Base-by-base conservation (phyloP, 2,113 vertebrate species). In the Rhinichthys klamathensis region DNA sequence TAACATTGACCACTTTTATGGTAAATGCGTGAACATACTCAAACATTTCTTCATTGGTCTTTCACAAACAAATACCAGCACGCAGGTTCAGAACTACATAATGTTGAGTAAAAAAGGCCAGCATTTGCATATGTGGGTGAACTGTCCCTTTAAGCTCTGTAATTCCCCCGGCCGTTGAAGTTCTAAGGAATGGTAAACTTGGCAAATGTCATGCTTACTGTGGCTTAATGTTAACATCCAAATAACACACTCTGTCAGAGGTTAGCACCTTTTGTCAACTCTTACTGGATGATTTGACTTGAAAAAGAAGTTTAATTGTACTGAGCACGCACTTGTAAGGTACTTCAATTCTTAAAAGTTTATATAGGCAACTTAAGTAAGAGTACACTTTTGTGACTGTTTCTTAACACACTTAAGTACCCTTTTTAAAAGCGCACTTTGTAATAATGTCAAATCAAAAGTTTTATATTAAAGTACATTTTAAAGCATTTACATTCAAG, bases 221-320 rank as follows among this genome's bases (percentile, higher is more conserved):
- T 67, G 61, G 46, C 41, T 10, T 30, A 15, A 80, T 44, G 6
- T 16, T 51, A 10, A 51, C 16, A 67, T 13, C 38, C 21, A 81
- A 8, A 72, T 54, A 82, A 72, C 27, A 21, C 30, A 18, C n/a
- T 81, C 38, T 32, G 27, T 70, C 46, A 70, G 21, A 70, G 80
- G 1, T 13, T 54, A n/a, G 49, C 80, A 67, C 7, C 60, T 35
- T 49, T 67, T 25, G 8, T n/a, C 46, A 35, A 30, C 63, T 56
- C 61, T 38, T 30, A 70, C 27, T 16, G 21, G 27, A 35, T 72
- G 49, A 35, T 69, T 70, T 56, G 46, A 56, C 13, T 41, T 35
- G 51, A 49, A 54, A 54, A 54, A 18, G 0, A 54, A 54, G 51
- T 18, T 18, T 54, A 6, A 54, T 18, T 54, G 51, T 54, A 54